Conservation (phyloP, 2,113 vertebrate genomes). For the Plestiodon gilberti region DNA sequence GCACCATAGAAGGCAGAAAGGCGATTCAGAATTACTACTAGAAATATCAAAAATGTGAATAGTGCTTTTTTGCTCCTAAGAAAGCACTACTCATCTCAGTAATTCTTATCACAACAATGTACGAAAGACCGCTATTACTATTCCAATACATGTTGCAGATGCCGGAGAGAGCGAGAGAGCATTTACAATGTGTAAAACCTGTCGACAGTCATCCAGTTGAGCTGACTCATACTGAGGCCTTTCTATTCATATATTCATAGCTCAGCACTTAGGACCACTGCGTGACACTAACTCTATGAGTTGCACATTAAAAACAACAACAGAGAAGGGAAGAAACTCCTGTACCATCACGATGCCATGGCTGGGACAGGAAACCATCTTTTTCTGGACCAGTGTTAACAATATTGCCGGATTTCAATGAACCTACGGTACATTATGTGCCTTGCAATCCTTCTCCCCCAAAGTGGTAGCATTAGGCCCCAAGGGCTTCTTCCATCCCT, state of each 20-base stretch:
- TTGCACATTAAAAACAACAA: not conserved
- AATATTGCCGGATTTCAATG: not conserved
- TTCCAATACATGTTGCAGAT: not conserved
- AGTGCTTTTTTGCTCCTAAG: not conserved
- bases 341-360: not conserved
- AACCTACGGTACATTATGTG: not conserved
- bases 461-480: not conserved
- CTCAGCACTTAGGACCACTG: not conserved
- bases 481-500: not conserved
- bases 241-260: not conserved
- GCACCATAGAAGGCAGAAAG: not conserved
- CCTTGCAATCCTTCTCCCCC: not conserved
- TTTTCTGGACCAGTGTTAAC: not conserved
- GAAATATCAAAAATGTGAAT: not conserved
- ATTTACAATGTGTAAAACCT: not conserved
- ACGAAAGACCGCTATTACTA: not conserved
- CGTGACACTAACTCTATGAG: not conserved
- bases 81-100: not conserved
- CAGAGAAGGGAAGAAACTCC: not conserved
- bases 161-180: not conserved
- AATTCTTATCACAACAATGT: not conserved
- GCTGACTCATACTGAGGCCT: not conserved
- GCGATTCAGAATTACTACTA: not conserved
- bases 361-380: not conserved
- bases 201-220: not conserved